Percentiles rank a stretch among this genome's conserved stretches.
Conservation (phyloP, 1,140 invertebrate genomes). For the Parasteatoda tepidariorum region DNA sequence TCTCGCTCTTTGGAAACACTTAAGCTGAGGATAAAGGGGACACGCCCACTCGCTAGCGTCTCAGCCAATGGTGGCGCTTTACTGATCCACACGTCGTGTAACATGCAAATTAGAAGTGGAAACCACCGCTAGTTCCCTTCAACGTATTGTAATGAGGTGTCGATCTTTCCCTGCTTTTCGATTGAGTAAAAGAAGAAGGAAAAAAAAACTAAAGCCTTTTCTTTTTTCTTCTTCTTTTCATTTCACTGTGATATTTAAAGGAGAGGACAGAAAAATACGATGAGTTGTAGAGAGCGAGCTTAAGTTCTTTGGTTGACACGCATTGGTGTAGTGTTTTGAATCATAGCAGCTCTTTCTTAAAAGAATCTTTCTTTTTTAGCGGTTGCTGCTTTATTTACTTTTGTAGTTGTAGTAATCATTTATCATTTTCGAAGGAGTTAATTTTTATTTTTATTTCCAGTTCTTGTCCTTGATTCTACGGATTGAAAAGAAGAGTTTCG, state of each 20-base stretch:
- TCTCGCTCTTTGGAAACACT: conserved; percentile 36
- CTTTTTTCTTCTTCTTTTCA: not conserved
- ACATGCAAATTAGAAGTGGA: conserved; percentile 56
- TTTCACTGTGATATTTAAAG: not conserved
- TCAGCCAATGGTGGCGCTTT: conserved; percentile 50
- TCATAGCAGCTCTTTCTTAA: not conserved
- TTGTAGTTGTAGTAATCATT: conserved; percentile 4
- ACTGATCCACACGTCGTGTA: conserved; percentile 45
- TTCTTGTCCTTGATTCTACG: too few relatives aligned
- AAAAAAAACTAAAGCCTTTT: not conserved
- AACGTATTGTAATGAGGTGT: conserved; percentile 57
- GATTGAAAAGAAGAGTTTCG: too few relatives aligned
- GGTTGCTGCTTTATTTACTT: not conserved
- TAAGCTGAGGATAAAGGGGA: conserved; percentile 34
- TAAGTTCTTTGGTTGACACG: conserved; percentile 26
- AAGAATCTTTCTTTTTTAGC: not conserved
- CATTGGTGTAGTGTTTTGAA: conserved; percentile 13
- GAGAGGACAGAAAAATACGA: conserved; percentile 18
- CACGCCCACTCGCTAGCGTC: conserved; percentile 33
- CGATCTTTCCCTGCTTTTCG: conserved; percentile 30
- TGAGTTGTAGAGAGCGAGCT: conserved; percentile 40
- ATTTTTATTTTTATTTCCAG: not conserved
- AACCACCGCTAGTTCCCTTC: conserved; percentile 30
- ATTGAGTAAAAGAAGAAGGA: not conserved
- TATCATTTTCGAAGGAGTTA: not conserved